Base-by-base conservation (phyloP, 2,888 invertebrate genomes). In the Loripinus fragilis region DNA sequence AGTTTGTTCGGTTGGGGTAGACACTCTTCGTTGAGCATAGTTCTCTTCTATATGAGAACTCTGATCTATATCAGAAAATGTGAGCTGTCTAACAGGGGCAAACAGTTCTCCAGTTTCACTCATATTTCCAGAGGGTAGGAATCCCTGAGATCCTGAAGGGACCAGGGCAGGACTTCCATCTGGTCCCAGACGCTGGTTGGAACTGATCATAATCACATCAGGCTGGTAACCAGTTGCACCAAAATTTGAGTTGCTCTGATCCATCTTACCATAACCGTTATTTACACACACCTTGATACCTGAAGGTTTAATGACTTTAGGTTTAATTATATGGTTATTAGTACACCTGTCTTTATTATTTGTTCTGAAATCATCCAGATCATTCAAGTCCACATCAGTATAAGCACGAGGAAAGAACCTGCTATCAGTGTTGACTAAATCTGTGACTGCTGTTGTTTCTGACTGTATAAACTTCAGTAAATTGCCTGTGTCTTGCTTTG, bases 81-180 rank as follows among this genome's bases (percentile, higher is more conserved):
- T 85, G n/a, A 87, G 74, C 0, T 81, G 79, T 64, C 81, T 67
- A 10, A 86, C 82, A 55, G 87, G 87, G 12, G 80, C 81, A 78
- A 87, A 87, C 28, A 87, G 70, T 55, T 86, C 85, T 12, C 85
- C 83, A 71, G 85, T 85, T 67, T 85, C 83, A 84, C 85, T 85
- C 33, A 81, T 52, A 52, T 74, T 81, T 41, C 74, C 55, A 3
- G 75, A 67, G 15, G 78, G 76, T 0, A 80, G 60, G 78, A 83
- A 82, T 0, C 86, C 86, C 17, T 83, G 80, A 25, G 85, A 78
- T 23, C 28, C 55, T 23, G 68, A 72, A 10, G 84, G 75, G 41
- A 79, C 76, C 30, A 87, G 76, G 23, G 86, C 83, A 20, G 87
- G 87, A 50, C 87, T 87, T 17, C 87, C 87, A 73, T 87, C 87